A percentile compares a stretch with the other conserved stretches of the same genome.
Evolutionary conservation across 2,888 invertebrate species (phyloP).

Genomic region (Melinaea marsaeus): DNA sequence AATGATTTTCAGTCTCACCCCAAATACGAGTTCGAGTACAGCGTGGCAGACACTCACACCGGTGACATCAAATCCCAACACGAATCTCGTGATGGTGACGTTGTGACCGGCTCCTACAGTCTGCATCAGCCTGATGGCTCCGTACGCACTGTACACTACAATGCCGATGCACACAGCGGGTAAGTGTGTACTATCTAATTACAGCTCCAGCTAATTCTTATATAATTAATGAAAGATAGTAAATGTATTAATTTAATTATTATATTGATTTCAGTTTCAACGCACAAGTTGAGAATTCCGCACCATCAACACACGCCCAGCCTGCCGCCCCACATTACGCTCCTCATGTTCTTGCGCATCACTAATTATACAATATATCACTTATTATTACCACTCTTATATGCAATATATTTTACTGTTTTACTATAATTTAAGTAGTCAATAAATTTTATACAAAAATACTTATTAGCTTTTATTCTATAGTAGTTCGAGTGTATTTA

Average conservation of each 20-base stretch:
- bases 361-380: constrained; percentile 6
- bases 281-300: constrained; percentile 76
- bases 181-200: constrained; percentile 7
- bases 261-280: constrained; percentile 63
- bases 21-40: constrained; percentile 43
- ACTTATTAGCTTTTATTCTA: no score
- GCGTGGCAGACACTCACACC: constrained; percentile 63
- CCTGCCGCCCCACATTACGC: constrained; percentile 34
- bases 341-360: constrained; percentile 10
- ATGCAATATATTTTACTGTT: no score
- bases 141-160: constrained; percentile 65
- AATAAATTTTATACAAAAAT: no score
- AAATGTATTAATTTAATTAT: no score
- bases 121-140: constrained; percentile 70
- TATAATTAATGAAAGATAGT: no score
- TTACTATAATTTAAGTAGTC: no score
- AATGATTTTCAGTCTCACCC: constrained; percentile 34
- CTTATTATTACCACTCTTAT: no score
- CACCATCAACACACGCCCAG: constrained; percentile 44
- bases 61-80: constrained; percentile 71
- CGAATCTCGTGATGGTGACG: constrained; percentile 67
- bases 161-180: constrained; percentile 55
- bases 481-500: no score
- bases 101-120: constrained; percentile 62
- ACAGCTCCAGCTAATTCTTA: no score